Conservation (phyloP, 2,113 vertebrate species). For the Tylochromis polylepis region DNA sequence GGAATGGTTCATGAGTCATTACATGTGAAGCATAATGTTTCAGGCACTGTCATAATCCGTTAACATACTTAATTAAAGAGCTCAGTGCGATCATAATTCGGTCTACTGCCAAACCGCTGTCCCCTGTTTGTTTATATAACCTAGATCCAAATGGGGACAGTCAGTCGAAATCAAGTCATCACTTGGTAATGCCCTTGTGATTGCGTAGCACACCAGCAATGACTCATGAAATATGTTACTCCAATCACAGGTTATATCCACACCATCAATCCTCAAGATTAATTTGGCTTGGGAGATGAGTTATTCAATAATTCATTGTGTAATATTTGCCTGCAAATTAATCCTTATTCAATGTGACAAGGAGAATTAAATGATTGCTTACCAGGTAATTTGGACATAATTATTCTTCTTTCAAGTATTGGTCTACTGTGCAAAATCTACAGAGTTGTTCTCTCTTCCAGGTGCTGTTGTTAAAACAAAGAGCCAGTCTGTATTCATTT, state of each 20-base stretch:
- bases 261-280: constrained; percentile 69
- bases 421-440: constrained; percentile 6
- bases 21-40: constrained; percentile 24
- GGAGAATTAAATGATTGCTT: constrained; percentile 70
- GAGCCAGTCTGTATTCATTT: constrained; percentile 24
- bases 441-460: constrained; percentile 21
- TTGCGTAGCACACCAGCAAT: constrained; percentile 4
- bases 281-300: constrained; percentile 64
- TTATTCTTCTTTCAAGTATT: constrained; percentile 63
- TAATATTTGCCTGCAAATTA: constrained; percentile 71
- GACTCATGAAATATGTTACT: constrained; percentile 50
- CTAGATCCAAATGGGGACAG: constrained; percentile 33
- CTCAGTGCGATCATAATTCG: constrained; percentile 22
- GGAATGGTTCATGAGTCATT: constrained; percentile 29
- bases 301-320: constrained; percentile 73
- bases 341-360: constrained; percentile 68
- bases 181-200: constrained; percentile 29
- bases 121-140: constrained; percentile 41
- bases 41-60: constrained; percentile 39
- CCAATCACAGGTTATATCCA: constrained; percentile 58
- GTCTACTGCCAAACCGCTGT: constrained; percentile 3
- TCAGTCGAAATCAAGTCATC: constrained; percentile 54
- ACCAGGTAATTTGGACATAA: constrained; percentile 69
- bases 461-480: constrained; percentile 44
- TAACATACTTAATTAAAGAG: constrained; percentile 62